phyloP scores from a whole-genome alignment of 2,797 vertebrate genomes.

The Spea hammondii region DNA sequence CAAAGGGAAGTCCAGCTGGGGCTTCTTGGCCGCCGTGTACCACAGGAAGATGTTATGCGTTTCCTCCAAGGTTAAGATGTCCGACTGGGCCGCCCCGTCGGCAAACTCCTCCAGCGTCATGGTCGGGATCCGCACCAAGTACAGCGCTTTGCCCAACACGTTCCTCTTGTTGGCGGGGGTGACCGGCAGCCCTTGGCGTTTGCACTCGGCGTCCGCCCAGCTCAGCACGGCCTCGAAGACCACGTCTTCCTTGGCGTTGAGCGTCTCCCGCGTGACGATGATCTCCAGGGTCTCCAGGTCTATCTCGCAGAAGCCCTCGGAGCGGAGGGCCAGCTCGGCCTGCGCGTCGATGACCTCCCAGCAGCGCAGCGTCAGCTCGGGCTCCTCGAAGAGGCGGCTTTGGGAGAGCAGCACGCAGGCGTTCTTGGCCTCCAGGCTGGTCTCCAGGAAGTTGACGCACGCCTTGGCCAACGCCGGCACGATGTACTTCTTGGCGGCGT shows the following conservation, averaged over 20 bases:
- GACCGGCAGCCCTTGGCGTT: slow-evolving; percentile 74
- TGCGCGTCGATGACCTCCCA: slow-evolving; percentile 99
- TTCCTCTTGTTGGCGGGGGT: slow-evolving; percentile 78
- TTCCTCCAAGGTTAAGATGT: slow-evolving; percentile 92
- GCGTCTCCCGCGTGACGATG: slow-evolving; percentile 86
- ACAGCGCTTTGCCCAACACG: slow-evolving; percentile 83
- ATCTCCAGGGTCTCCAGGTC: slow-evolving; percentile 88
- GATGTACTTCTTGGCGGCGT: slow-evolving; percentile 97
- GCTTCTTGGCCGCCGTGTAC: slow-evolving; percentile 94
- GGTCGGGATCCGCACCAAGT: slow-evolving; percentile 86
- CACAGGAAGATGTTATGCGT: slow-evolving; percentile 93
- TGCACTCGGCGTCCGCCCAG: slow-evolving; percentile 93
- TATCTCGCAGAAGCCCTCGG: slow-evolving; percentile 92
- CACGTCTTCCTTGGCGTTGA: slow-evolving; percentile 89
- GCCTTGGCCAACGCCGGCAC: slow-evolving; percentile 90
- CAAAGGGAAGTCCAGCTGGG: slow-evolving; percentile 82
- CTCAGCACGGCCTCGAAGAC: slow-evolving; percentile 86
- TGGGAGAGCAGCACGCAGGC: slow-evolving; percentile 95
- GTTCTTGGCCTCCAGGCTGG: slow-evolving; percentile 91
- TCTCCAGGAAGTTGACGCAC: slow-evolving; percentile 94
- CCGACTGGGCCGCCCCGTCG: slow-evolving; percentile 87
- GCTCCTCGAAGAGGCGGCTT: slow-evolving; percentile 95
- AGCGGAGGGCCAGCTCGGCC: slow-evolving; percentile 88
- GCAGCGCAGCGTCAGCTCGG: slow-evolving; percentile 90
- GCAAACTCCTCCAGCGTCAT: slow-evolving; percentile 97